phyloP scores from a whole-genome alignment of 2,888 invertebrate species.

The Aleiodes alternator region DNA sequence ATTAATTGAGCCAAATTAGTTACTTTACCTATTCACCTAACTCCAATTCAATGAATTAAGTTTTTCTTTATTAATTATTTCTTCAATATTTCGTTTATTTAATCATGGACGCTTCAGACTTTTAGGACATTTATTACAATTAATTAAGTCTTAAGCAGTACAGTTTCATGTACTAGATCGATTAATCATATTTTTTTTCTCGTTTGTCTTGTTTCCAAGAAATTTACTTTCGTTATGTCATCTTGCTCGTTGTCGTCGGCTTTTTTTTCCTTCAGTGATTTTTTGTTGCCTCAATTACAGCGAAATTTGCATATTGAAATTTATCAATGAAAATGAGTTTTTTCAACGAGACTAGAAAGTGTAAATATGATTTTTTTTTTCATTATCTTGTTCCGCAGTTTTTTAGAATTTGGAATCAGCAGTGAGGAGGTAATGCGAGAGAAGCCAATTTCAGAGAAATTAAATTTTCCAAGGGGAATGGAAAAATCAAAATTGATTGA shows the following conservation, averaged over 20 bases:
- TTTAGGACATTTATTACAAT: conserved; percentile 29
- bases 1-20: conserved; percentile 38
- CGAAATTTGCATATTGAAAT: conserved; percentile 1
- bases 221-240: conserved; percentile 20
- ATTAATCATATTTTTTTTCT: conserved; percentile 8
- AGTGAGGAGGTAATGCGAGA: background rate
- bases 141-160: conserved; percentile 28
- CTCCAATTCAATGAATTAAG: conserved; percentile 1
- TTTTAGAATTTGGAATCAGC: conserved; percentile 2
- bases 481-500: background rate
- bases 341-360: conserved; percentile 22
- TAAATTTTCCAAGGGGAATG: no score
- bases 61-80: background rate
- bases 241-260: conserved; percentile 28
- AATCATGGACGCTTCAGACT: conserved; percentile 37
- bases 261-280: background rate
- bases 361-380: conserved; percentile 2
- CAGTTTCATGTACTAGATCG: background rate
- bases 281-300: conserved; percentile 23
- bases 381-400: conserved; percentile 16
- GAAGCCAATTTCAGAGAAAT: no score
- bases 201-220: background rate
- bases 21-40: conserved; percentile 18
- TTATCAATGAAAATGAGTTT: conserved; percentile 7
- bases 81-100: conserved; percentile 15